phyloP scores from a whole-genome alignment of 2,888 invertebrate species.

The Polydrusus tereticollis region DNA sequence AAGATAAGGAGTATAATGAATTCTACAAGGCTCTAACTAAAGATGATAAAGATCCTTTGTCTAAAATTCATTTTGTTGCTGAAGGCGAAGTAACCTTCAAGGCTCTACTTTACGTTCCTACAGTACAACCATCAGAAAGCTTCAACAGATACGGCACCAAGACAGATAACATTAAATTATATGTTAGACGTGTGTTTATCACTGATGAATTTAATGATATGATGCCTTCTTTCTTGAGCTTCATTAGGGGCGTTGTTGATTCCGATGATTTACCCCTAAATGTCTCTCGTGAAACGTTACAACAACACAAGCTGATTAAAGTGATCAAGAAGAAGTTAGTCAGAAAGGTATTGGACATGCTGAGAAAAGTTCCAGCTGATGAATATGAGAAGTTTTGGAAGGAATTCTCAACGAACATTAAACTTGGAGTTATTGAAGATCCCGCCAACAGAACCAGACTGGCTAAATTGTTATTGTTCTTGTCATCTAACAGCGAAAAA shows the following conservation, averaged over 20 bases:
- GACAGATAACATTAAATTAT: conserved; percentile 95
- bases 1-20: conserved; percentile 90
- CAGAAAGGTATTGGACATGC: conserved; percentile 96
- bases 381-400: conserved; percentile 97
- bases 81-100: conserved; percentile 99
- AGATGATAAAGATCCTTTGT: conserved; percentile 85
- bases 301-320: conserved; percentile 98
- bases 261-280: conserved; percentile 98
- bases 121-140: conserved; percentile 89
- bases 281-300: conserved; percentile 97
- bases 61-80: conserved; percentile 95
- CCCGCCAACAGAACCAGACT: conserved; percentile 95
- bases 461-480: conserved; percentile 94
- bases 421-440: conserved; percentile 94
- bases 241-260: conserved; percentile 97
- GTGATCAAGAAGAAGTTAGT: conserved; percentile 99
- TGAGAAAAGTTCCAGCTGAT: conserved; percentile 93
- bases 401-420: conserved; percentile 95
- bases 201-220: conserved; percentile 99
- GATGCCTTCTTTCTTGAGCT: conserved; percentile 97
- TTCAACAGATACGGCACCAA: conserved; percentile 95
- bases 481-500: conserved; percentile 79
- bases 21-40: conserved; percentile 97
- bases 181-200: conserved; percentile 98
- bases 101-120: conserved; percentile 94